Base-by-base conservation (phyloP, 2,888 invertebrate species). In the Blastobasis lacticolella region DNA sequence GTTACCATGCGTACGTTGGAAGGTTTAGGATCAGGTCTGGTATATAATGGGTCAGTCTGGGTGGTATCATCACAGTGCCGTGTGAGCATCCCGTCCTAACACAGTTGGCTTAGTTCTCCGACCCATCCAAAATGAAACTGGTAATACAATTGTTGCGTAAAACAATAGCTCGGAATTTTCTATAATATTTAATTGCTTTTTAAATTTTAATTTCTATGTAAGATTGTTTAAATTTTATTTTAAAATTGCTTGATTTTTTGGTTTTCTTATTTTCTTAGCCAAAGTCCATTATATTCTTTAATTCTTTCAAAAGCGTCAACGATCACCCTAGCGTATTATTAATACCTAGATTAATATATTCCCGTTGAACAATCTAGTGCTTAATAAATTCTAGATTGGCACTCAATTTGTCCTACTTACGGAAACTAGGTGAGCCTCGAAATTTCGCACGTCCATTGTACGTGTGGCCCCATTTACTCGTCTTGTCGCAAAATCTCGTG, bases 1-100 rank as follows among this genome's bases (percentile, higher is more conserved):
- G 57, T 48, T 42, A 50, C 55, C 57, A 63, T 67, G 73, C 75
- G 73, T 75, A 73, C 69, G 62, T 62, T 65, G 71, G 70, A 81
- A 23, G 81, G 81, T 79, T 79, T 51, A 74, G 66, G 69, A 71
- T 71, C 69, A 67, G 60, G 59, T 65, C 62, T 65, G 60, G 76
- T 86, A 87, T 86, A 87, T 82, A 87, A 80, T 77, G 67, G 78
- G 77, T 76, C 75, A 76, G 61, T 64, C 46, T 54, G 64, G 58
- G 58, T 63, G 58, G 37, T 23, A 54, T 48, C 60, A 63, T 59
- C 70, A 73, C 70, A 72, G 69, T 72, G 63, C 57, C 54, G 56
- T 53, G 55, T 60, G 63, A 72, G 65, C 69, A 66, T 66, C 73
- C 73, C 74, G 75, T 73, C 76, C 46, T 38, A 49, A 48, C 70